phyloP scores from a whole-genome alignment of 2,888 invertebrate species.

The Epirrhoe alternata region DNA sequence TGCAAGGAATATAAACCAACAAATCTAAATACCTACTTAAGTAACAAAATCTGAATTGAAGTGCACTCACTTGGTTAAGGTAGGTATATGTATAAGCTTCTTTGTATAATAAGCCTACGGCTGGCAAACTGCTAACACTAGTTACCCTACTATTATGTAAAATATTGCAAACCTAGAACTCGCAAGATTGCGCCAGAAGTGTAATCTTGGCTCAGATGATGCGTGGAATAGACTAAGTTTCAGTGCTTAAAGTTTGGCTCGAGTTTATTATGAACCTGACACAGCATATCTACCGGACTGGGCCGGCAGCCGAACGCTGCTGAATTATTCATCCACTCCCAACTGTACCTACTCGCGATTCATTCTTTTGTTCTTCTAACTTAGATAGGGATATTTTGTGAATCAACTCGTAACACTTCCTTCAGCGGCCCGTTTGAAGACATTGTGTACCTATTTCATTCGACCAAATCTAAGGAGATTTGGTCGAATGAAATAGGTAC shows the following conservation, averaged over 20 bases:
- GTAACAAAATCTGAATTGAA: too few relatives aligned
- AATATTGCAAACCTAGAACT: conserved; percentile 12
- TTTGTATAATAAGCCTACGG: background rate
- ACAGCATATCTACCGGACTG: conserved; percentile 52
- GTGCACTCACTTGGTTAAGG: background rate
- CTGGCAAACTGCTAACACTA: background rate
- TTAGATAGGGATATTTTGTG: conserved; percentile 38
- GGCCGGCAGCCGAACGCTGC: conserved; percentile 46
- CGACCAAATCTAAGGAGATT: background rate
- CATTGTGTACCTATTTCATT: background rate
- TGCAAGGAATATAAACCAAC: too few relatives aligned
- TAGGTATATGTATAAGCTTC: background rate
- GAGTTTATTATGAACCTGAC: conserved; percentile 62
- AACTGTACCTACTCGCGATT: conserved; percentile 58
- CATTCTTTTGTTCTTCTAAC: conserved; percentile 61
- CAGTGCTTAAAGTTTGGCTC: conserved; percentile 50
- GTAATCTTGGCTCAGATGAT: conserved; percentile 37
- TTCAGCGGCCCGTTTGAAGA: conserved; percentile 10
- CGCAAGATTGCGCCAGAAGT: conserved; percentile 15
- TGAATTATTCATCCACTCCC: conserved; percentile 66
- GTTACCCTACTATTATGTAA: conserved; percentile 2
- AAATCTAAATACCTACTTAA: too few relatives aligned
- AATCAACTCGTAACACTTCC: conserved; percentile 13
- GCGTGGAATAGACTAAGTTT: conserved; percentile 44
- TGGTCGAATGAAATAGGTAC: too few relatives aligned